Conservation (phyloP, 2,797 vertebrate species). For the Threskiornis aethiopicus region DNA sequence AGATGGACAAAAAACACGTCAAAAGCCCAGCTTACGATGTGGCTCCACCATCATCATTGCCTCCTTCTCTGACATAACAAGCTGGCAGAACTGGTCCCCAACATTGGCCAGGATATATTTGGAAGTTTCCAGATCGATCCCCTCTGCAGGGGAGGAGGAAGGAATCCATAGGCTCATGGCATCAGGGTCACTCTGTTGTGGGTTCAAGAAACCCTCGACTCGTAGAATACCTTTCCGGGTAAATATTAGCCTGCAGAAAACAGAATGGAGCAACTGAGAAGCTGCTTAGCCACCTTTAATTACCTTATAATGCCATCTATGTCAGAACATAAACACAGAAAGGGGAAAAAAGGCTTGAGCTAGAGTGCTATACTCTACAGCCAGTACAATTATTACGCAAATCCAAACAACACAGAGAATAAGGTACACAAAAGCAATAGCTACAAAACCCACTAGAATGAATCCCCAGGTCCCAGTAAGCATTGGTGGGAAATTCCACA, state of each 20-base stretch:
- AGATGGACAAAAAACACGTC: background rate
- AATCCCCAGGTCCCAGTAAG: background rate
- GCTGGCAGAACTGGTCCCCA: constrained; percentile 98
- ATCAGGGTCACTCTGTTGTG: constrained; percentile 95
- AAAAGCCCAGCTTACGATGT: constrained; percentile 87
- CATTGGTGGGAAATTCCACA: background rate
- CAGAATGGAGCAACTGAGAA: background rate
- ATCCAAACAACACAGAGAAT: background rate
- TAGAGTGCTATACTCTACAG: background rate
- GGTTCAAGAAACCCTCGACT: constrained; percentile 96
- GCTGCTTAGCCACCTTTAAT: background rate
- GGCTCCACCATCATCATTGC: constrained; percentile 99
- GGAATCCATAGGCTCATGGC: constrained; percentile 98
- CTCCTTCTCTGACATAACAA: constrained; percentile 99
- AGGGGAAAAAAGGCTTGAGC: background rate
- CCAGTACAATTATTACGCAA: background rate
- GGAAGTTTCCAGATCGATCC: constrained; percentile 96
- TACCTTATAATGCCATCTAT: background rate
- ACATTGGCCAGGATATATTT: constrained; percentile 99
- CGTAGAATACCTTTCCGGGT: constrained; percentile 95
- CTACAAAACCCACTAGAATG: background rate
- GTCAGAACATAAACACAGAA: background rate
- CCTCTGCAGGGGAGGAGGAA: constrained; percentile 86
- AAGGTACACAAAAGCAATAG: background rate
- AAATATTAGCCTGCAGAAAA: constrained; percentile 87